Evolutionary conservation across 2,113 vertebrate species (phyloP), one percentile per base, ranked within the genome.

Genomic region (Cyprinodon brontotheroides): DNA sequence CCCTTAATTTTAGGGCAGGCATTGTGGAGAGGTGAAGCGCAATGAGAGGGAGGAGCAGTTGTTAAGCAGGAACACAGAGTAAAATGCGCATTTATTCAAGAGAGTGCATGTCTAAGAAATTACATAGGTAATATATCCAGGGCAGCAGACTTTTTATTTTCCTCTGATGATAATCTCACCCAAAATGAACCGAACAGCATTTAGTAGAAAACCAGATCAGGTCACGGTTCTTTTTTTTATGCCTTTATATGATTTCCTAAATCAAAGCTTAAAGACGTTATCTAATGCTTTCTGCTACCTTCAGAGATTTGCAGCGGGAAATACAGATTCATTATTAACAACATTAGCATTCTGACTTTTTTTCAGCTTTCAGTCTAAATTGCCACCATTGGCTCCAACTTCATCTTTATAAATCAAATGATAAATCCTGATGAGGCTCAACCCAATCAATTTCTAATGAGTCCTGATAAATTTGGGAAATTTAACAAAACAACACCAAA

Each of bases 11-110:
- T 86, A 89, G 75, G 82, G 85, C 73, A 68, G 70, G 72, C 85
- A 85, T 93, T 93, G 89, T 91, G 76, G 79, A 14, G 72, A 88
- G 82, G 64, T 86, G 88, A 90, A 87, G 85, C 63, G 67, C 75
- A 84, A 85, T 88, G 87, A 86, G 78, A 78, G 84, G 83, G 87
- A 81, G 86, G 85, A 83, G 86, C 75, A 65, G 37, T 65, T 75
- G 77, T 89, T 89, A 89, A 86, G 74, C 76, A 89, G 74, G 79
- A 72, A 68, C 68, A 62, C 65, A 81, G 75, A 40, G 60, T 86
- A 70, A 81, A 86, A 79, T 22, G 72, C 69, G 71, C 82, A 59
- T 73, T 74, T 83, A 68, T 72, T 78, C 79, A 68, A 70, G 48
- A 77, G 60, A 72, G 45, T 57, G 61, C 63, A 2, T 73, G 22